Evolutionary conservation across 2,888 invertebrate species (phyloP).

Genomic region (Drosophila falleni): DNA sequence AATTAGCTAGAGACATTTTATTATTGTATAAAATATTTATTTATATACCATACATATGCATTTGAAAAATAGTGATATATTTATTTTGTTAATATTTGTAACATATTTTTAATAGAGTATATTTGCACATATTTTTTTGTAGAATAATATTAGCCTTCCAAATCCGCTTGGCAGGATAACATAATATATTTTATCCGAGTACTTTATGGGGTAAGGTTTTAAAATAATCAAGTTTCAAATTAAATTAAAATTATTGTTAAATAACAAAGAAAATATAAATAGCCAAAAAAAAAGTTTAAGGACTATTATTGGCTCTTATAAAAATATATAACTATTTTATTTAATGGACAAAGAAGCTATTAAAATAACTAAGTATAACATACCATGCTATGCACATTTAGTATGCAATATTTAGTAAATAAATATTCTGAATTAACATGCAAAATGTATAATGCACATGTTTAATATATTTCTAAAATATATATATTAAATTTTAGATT

Average conservation of each 20-base stretch:
- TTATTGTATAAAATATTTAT: background rate
- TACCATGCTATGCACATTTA: background rate
- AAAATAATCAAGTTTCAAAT: too few relatives aligned
- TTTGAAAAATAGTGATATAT: background rate
- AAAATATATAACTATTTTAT: too few relatives aligned
- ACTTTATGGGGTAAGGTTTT: too few relatives aligned
- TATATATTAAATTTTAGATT: background rate
- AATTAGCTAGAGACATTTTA: background rate
- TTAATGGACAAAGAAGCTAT: too few relatives aligned
- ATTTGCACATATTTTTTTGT: background rate
- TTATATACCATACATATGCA: background rate
- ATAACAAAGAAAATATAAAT: background rate
- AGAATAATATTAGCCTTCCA: too few relatives aligned
- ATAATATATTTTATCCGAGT: background rate
- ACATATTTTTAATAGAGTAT: background rate
- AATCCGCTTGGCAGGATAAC: too few relatives aligned
- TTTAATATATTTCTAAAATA: background rate
- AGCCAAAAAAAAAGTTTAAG: background rate
- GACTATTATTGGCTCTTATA: too few relatives aligned
- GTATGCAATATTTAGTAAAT: background rate
- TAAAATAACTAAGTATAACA: too few relatives aligned
- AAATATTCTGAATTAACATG: background rate
- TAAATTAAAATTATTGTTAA: too few relatives aligned
- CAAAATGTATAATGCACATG: background rate
- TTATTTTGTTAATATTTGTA: background rate